These are phyloP conservation scores for Timandra comae DNA, from an alignment of 2,888 invertebrate genomes.

Conservation along the genomic window DNA sequence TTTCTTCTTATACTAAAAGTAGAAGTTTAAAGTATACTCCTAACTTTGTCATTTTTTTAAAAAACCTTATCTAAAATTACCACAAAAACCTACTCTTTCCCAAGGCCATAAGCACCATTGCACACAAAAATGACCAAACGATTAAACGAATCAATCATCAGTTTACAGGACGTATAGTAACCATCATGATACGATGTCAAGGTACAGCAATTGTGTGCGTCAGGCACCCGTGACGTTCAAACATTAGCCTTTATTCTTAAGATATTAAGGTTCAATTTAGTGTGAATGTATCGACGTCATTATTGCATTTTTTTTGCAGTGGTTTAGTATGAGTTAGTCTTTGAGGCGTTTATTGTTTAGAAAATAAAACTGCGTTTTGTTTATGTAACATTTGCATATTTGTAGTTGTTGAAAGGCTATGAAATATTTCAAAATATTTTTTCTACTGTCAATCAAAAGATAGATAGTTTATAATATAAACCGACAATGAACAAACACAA, in stretches of 20 bases:
- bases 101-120: slow-evolving; percentile 1
- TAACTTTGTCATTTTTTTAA: no score
- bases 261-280: neutral
- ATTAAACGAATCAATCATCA: slow-evolving; percentile 8
- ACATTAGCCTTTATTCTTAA: neutral
- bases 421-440: neutral
- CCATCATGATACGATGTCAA: slow-evolving; percentile 40
- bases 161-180: slow-evolving; percentile 15
- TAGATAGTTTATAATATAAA: no score
- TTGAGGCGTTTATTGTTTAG: no score
- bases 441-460: no score
- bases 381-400: neutral
- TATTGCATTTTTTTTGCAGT: slow-evolving; percentile 1
- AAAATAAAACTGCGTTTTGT: no score
- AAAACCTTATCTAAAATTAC: no score
- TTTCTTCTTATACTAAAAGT: no score
- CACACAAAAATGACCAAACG: neutral
- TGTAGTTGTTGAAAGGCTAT: neutral
- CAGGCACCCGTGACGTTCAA: slow-evolving; percentile 34
- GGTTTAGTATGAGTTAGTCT: neutral
- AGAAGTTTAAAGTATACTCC: no score
- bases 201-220: slow-evolving; percentile 37
- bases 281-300: neutral
- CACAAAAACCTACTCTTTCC: no score
- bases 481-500: no score